Evolutionary conservation across 2,113 vertebrate species (phyloP).

Genomic region (Butorides virescens): DNA sequence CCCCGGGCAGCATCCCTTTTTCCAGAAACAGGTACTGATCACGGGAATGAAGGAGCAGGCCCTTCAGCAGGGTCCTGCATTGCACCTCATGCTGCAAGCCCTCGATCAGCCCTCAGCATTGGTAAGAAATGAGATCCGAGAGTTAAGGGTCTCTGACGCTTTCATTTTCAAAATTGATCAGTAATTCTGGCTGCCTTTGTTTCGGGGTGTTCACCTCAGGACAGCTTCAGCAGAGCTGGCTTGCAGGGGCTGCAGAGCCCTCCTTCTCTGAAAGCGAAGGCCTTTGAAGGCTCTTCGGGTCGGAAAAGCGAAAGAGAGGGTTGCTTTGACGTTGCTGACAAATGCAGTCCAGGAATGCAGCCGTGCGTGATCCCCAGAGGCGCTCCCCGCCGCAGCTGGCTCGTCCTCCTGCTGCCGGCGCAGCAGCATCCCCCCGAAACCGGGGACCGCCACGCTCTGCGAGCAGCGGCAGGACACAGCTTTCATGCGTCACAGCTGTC

Average conservation of each 20-base stretch:
- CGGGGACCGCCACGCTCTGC: accelerated
- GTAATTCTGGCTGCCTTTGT: background rate
- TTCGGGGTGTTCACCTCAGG: background rate
- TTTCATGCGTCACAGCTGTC: accelerated
- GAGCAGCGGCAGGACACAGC: accelerated
- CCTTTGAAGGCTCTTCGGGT: background rate
- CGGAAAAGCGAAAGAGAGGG: background rate
- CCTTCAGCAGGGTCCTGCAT: background rate
- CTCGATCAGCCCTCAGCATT: background rate
- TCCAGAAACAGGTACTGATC: background rate
- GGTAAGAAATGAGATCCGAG: background rate
- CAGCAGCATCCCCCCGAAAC: background rate
- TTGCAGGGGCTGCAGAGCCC: background rate
- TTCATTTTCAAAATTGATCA: background rate
- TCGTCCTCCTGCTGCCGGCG: background rate
- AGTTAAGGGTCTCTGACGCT: background rate
- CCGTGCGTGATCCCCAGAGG: background rate
- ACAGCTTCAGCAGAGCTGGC: background rate
- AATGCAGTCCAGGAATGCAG: background rate
- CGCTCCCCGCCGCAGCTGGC: background rate
- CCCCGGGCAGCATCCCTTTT: background rate
- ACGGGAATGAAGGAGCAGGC: background rate
- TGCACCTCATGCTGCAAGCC: accelerated
- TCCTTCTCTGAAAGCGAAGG: background rate
- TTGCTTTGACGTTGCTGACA: background rate